phyloP scores from a whole-genome alignment of 2,888 invertebrate species.

The Yponomeuta evonymella region DNA sequence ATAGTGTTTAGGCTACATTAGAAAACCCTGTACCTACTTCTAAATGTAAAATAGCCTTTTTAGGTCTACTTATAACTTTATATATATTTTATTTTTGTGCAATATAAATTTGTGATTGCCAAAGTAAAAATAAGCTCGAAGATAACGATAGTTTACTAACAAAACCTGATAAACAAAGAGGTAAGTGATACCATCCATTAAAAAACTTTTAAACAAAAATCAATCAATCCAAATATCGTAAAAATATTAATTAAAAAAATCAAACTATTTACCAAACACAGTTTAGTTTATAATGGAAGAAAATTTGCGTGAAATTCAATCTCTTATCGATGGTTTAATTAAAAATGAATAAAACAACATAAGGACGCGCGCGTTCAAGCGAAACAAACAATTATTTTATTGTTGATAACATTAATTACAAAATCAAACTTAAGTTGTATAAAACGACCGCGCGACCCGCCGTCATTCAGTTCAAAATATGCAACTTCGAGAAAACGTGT shows the following conservation, averaged over 20 bases:
- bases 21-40: no score
- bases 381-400: slow-evolving; percentile 42
- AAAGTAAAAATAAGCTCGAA: background rate
- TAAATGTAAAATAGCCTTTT: background rate
- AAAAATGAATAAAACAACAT: slow-evolving; percentile 52
- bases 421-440: background rate
- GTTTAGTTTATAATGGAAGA: slow-evolving; percentile 66
- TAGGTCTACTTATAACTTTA: background rate
- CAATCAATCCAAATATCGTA: background rate
- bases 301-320: slow-evolving; percentile 70
- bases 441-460: background rate
- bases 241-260: slow-evolving; percentile 63
- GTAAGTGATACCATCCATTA: background rate
- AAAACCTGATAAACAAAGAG: background rate
- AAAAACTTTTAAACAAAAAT: slow-evolving; percentile 33
- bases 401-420: slow-evolving; percentile 49
- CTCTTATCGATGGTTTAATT: slow-evolving; percentile 57
- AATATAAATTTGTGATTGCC: background rate
- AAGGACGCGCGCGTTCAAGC: slow-evolving; percentile 30
- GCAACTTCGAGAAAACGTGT: slow-evolving; percentile 41
- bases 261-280: slow-evolving; percentile 70
- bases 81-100: background rate
- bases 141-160: background rate
- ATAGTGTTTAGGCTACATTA: no score
- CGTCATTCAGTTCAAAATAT: slow-evolving; percentile 33